Percentiles rank a stretch among this genome's conserved stretches.
phyloP scores from a whole-genome alignment of 2,113 vertebrate genomes.

The Chaenocephalus aceratus region DNA sequence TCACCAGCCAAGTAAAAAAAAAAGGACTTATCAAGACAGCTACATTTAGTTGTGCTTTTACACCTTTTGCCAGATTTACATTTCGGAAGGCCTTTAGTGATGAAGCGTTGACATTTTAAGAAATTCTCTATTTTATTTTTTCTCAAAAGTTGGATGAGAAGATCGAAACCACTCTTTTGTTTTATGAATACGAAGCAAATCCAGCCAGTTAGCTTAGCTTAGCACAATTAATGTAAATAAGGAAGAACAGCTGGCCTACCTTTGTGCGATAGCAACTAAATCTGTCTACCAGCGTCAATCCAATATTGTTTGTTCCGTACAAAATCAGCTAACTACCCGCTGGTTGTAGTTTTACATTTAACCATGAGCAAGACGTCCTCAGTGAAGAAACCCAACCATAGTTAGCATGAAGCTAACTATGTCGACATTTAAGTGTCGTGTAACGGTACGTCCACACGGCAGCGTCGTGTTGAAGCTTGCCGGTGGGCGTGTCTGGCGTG shows the following conservation, averaged over 20 bases:
- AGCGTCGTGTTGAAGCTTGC: too few species aligned
- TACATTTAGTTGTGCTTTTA: slow-evolving; percentile 1
- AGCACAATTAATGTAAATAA: not conserved
- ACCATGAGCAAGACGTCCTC: not conserved
- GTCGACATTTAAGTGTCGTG: too few species aligned
- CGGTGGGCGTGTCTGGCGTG: too few species aligned
- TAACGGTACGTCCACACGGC: too few species aligned
- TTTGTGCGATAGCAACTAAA: not conserved
- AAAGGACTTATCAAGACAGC: not conserved
- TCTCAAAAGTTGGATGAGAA: not conserved
- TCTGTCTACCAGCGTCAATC: not conserved
- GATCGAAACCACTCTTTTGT: not conserved
- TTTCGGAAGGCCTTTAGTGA: not conserved
- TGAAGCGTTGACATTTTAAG: not conserved
- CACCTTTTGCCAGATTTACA: not conserved
- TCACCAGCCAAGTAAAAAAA: slow-evolving; percentile 29
- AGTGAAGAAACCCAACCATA: too few species aligned
- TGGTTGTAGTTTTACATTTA: not conserved
- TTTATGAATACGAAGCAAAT: not conserved
- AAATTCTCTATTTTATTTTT: too few species aligned
- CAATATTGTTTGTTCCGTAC: not conserved
- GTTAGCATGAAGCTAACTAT: too few species aligned
- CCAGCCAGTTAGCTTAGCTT: not conserved
- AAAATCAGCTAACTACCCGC: not conserved
- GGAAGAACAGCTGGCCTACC: not conserved